phyloP scores from a whole-genome alignment of 2,888 invertebrate species.

The Watsonalla cultraria region DNA sequence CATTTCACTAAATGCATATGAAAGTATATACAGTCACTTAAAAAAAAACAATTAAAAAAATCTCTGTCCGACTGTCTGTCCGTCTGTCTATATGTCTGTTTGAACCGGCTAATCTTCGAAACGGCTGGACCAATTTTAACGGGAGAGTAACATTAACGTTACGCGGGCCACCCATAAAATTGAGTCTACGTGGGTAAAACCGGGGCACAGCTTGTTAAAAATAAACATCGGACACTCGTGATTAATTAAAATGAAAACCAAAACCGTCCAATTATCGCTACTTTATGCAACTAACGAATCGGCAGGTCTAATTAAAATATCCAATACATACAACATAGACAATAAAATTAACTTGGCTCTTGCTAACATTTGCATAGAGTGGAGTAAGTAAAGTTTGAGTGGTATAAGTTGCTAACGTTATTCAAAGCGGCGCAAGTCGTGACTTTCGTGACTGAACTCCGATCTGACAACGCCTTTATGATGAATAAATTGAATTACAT shows the following conservation, averaged over 20 bases:
- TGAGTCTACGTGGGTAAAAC: too few species aligned
- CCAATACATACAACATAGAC: constrained; percentile 16
- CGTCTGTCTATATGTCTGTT: too few species aligned
- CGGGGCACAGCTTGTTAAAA: too few species aligned
- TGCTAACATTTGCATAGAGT: constrained; percentile 22
- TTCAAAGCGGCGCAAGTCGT: constrained; percentile 34
- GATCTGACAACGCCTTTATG: constrained; percentile 46
- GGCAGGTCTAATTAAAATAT: constrained; percentile 23
- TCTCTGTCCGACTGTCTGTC: too few species aligned
- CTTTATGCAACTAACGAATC: too few species aligned
- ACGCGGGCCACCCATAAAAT: too few species aligned
- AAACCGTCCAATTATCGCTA: constrained; percentile 11
- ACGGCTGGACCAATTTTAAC: too few species aligned
- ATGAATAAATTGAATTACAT: constrained; percentile 24
- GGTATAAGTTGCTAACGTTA: constrained; percentile 24
- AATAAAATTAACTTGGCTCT: constrained; percentile 10
- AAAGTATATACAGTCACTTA: too few species aligned
- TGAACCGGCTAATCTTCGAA: too few species aligned
- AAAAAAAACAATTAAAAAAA: too few species aligned
- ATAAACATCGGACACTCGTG: constrained; percentile 9
- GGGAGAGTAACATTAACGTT: too few species aligned
- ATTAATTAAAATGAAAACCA: constrained; percentile 6
- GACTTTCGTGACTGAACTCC: constrained; percentile 43
- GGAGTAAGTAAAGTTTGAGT: constrained; percentile 18
- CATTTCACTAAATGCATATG: too few species aligned